Conservation (phyloP, 2,888 invertebrate genomes). For the Acrobeloides nanus region DNA sequence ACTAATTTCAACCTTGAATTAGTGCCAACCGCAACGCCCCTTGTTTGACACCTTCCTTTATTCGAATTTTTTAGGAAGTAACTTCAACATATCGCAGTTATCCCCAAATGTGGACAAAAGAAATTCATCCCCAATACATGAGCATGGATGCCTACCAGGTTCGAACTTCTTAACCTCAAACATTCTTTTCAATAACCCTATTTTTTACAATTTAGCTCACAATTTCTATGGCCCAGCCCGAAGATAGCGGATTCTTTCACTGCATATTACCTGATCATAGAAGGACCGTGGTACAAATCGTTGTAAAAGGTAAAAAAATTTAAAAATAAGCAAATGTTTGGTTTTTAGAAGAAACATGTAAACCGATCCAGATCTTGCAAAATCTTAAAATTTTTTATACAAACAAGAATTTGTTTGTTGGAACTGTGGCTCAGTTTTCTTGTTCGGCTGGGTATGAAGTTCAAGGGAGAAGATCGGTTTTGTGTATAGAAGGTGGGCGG, state of each 20-base stretch:
- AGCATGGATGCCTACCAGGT: conserved; percentile 40
- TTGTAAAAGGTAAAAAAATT: conserved; percentile 29
- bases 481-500: conserved; percentile 25
- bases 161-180: conserved; percentile 2
- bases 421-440: conserved; percentile 46
- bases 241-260: conserved; percentile 75
- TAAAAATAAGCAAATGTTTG: conserved; percentile 4
- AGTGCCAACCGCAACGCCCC: too few species aligned
- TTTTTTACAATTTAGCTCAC: conserved; percentile 59
- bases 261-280: conserved; percentile 79
- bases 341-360: conserved; percentile 36
- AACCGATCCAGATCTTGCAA: conserved; percentile 25
- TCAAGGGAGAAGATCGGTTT: conserved; percentile 21
- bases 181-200: not conserved
- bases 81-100: conserved; percentile 49
- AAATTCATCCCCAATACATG: conserved; percentile 19
- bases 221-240: conserved; percentile 71
- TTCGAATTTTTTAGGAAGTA: conserved; percentile 35
- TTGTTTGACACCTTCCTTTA: too few species aligned
- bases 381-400: conserved; percentile 11
- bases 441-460: conserved; percentile 36
- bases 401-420: conserved; percentile 19
- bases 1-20: too few species aligned
- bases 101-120: conserved; percentile 44
- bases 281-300: conserved; percentile 42